These are phyloP conservation scores for Ferrisia virgata DNA, from an alignment of 2,888 invertebrate species.

Conservation along the genomic window DNA sequence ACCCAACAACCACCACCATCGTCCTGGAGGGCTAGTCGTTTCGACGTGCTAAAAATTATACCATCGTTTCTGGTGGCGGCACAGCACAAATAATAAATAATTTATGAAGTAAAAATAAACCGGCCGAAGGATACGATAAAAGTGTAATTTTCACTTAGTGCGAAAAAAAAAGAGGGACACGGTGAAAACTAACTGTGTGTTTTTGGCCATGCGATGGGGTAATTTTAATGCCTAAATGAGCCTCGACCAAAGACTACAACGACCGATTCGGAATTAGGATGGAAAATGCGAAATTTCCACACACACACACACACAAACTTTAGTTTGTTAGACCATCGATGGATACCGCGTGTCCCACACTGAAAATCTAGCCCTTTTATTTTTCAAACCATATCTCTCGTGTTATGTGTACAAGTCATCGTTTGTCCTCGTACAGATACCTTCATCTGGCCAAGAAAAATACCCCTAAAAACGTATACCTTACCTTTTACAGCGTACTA, in stretches of 20 bases:
- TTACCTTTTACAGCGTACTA: no score
- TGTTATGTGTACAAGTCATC: no score
- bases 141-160: constrained; percentile 26
- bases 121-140: constrained; percentile 4
- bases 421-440: not conserved
- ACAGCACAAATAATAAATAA: constrained; percentile 27
- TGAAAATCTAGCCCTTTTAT: no score
- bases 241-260: no score
- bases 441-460: not conserved
- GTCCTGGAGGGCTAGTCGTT: not conserved
- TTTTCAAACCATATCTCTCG: not conserved
- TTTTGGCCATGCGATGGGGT: not conserved
- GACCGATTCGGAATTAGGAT: not conserved
- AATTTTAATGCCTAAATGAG: constrained; percentile 33
- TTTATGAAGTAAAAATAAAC: constrained; percentile 23
- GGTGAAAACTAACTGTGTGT: not conserved
- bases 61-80: not conserved
- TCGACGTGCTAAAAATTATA: not conserved
- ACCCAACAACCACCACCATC: no score
- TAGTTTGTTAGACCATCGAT: no score
- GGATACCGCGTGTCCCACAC: no score
- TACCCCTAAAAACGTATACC: no score
- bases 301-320: no score
- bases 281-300: constrained; percentile 4
- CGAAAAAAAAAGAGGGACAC: not conserved